These are phyloP conservation scores for Ancistrus triradiatus DNA, from an alignment of 2,113 vertebrate genomes.

Conservation along the genomic window DNA sequence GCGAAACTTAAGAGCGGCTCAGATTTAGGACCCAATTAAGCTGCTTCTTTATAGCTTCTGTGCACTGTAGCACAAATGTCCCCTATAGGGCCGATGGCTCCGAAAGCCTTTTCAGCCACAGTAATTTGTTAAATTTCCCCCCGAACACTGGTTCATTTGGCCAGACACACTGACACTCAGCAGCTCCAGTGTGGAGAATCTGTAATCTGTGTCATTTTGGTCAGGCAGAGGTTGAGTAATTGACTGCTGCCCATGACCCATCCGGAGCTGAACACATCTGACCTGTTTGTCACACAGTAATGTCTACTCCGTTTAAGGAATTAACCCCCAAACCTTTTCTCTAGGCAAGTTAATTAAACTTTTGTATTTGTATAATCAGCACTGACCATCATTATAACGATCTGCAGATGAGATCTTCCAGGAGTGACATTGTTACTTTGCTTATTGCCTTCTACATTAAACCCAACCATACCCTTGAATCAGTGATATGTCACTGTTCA, in stretches of 20 bases:
- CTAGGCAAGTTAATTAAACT: slow-evolving; percentile 41
- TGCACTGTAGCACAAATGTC: slow-evolving; percentile 4
- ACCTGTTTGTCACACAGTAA: slow-evolving; percentile 38
- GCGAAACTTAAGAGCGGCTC: slow-evolving; percentile 3
- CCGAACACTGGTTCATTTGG: slow-evolving; percentile 33
- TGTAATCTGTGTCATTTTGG: slow-evolving; percentile 35
- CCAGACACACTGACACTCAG: slow-evolving; percentile 1
- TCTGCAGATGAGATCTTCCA: neutral
- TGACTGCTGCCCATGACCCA: slow-evolving; percentile 26
- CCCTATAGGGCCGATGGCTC: slow-evolving; percentile 13
- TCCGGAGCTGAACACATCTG: slow-evolving; percentile 24
- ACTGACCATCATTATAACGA: too few species aligned
- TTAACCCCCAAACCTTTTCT: slow-evolving; percentile 34
- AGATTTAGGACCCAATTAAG: slow-evolving; percentile 30
- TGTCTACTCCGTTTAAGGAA: slow-evolving; percentile 31
- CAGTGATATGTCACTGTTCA: too few species aligned
- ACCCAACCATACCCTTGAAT: too few species aligned
- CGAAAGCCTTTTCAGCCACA: slow-evolving; percentile 7
- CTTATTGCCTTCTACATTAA: too few species aligned
- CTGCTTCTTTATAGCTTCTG: slow-evolving; percentile 8
- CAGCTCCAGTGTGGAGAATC: slow-evolving; percentile 27
- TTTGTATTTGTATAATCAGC: slow-evolving; percentile 3
- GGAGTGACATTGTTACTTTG: too few species aligned
- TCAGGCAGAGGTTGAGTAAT: slow-evolving; percentile 36
- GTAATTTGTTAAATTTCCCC: slow-evolving; percentile 40